Conservation (phyloP, 1,140 invertebrate species). For the Drosophila willistoni region DNA sequence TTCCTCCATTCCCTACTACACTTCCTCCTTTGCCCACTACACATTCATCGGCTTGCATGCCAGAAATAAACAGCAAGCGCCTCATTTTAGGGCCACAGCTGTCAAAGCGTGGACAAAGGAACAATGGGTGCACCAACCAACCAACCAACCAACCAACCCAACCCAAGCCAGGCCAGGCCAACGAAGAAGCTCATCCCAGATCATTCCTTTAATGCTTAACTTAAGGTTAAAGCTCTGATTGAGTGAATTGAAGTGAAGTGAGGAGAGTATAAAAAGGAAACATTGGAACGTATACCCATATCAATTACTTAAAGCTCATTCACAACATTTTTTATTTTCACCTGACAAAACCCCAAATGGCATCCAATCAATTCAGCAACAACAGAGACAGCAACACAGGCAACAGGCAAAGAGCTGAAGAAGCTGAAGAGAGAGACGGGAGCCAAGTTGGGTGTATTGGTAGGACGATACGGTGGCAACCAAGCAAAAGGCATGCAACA, state of each 20-base stretch:
- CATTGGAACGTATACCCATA: slow-evolving; percentile 64
- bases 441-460: slow-evolving; percentile 12
- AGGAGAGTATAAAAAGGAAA: slow-evolving; percentile 4
- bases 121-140: slow-evolving; percentile 63
- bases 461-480: slow-evolving; percentile 50
- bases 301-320: slow-evolving; percentile 83
- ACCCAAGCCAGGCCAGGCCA: too few relatives aligned
- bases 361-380: slow-evolving; percentile 74
- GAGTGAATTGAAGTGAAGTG: slow-evolving; percentile 56
- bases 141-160: too few relatives aligned
- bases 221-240: slow-evolving; percentile 52
- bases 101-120: slow-evolving; percentile 73
- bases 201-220: slow-evolving; percentile 47
- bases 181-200: slow-evolving; percentile 44
- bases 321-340: slow-evolving; percentile 83
- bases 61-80: slow-evolving; percentile 77
- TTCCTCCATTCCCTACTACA: background rate
- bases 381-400: background rate
- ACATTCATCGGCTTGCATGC: slow-evolving; percentile 49
- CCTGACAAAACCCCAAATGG: slow-evolving; percentile 81
- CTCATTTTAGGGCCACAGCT: slow-evolving; percentile 78
- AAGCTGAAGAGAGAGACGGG: background rate
- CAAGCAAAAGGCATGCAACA: slow-evolving; percentile 65
- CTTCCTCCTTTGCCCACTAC: background rate
- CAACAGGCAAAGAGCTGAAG: background rate